Percentiles rank a stretch among this genome's conserved stretches.
Evolutionary conservation across 2,888 invertebrate species (phyloP).

Genomic region (Seira ritae): DNA sequence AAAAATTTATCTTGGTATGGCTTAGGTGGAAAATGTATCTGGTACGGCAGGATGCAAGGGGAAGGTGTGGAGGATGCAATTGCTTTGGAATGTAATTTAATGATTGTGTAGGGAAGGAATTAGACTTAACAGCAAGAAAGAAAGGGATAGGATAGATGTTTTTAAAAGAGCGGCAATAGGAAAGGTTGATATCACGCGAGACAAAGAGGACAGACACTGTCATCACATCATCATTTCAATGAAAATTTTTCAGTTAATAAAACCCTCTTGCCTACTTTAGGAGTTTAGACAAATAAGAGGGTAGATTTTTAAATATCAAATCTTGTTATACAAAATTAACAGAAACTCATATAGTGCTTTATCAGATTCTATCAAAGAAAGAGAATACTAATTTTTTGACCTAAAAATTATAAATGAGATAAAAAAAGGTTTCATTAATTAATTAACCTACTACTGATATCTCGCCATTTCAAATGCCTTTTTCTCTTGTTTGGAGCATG

Average conservation of each 20-base stretch:
- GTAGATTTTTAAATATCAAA: too few relatives aligned
- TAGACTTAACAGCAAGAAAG: too few relatives aligned
- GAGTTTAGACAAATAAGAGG: not conserved
- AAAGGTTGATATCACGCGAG: conserved; percentile 7
- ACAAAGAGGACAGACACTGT: not conserved
- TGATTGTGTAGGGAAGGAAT: too few relatives aligned
- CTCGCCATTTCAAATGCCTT: conserved; percentile 18
- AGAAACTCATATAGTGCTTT: not conserved
- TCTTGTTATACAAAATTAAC: too few relatives aligned
- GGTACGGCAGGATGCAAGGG: not conserved
- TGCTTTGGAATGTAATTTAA: too few relatives aligned
- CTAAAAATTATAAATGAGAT: not conserved
- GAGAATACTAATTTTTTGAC: not conserved
- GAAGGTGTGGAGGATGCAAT: too few relatives aligned
- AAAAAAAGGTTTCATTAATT: too few relatives aligned
- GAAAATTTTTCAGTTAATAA: too few relatives aligned
- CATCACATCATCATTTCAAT: conserved; percentile 8
- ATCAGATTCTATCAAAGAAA: not conserved
- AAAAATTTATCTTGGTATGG: conserved; percentile 6
- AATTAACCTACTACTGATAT: too few relatives aligned
- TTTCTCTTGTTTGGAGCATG: conserved; percentile 4
- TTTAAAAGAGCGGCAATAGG: not conserved
- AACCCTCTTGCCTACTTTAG: conserved; percentile 10
- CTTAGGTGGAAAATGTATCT: not conserved
- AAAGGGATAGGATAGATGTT: not conserved